Conservation (phyloP, 2,888 invertebrate species). For the Anthophora plumipes region DNA sequence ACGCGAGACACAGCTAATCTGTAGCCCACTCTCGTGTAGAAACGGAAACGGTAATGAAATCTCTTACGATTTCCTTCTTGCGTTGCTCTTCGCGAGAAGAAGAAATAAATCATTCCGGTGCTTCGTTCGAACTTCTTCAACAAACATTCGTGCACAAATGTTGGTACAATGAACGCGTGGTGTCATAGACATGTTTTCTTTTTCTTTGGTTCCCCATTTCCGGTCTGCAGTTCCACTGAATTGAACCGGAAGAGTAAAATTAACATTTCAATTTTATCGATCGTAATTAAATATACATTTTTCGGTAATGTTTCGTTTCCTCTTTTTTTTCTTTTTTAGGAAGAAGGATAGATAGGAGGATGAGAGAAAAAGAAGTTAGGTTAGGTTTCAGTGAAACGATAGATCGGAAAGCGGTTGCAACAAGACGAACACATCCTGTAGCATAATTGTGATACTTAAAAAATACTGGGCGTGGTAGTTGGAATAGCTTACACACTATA, state of each 20-base stretch:
- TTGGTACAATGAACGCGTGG: constrained; percentile 33
- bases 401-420: constrained; percentile 47
- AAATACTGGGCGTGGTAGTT: constrained; percentile 82
- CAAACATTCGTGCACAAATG: constrained; percentile 37
- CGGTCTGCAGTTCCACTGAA: constrained; percentile 10
- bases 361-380: neutral
- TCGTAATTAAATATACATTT: neutral
- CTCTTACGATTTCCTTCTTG: constrained; percentile 12
- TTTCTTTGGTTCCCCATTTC: constrained; percentile 1
- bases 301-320: neutral
- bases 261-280: no score
- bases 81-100: neutral
- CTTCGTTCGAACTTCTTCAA: constrained; percentile 28
- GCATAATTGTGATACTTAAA: constrained; percentile 74
- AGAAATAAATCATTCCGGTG: constrained; percentile 7
- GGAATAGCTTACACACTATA: constrained; percentile 75
- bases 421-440: constrained; percentile 58
- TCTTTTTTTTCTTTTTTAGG: no score
- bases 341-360: no score
- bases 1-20: constrained; percentile 68
- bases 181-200: neutral
- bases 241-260: neutral
- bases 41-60: constrained; percentile 49
- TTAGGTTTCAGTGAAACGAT: constrained; percentile 6
- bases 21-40: constrained; percentile 56